Evolutionary conservation across 1,140 invertebrate species (phyloP).

Genomic region (Anastatus disparis): DNA sequence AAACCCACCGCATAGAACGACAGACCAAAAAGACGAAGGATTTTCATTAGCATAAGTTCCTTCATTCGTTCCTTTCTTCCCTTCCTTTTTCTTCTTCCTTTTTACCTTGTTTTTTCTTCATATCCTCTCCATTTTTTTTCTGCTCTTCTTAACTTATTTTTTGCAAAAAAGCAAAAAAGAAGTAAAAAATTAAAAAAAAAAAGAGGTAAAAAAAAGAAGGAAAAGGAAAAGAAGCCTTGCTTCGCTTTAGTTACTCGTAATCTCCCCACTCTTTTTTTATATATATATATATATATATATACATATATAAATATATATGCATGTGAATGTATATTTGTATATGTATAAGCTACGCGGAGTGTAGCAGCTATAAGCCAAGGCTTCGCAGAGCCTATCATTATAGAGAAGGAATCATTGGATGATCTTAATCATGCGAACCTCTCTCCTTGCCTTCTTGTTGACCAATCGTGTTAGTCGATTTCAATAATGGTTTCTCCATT

Average conservation of each 20-base stretch:
- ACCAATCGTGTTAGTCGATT: constrained; percentile 62
- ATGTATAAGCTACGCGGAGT: background rate
- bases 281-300: too few relatives aligned
- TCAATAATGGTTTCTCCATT: constrained; percentile 65
- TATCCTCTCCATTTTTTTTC: too few relatives aligned
- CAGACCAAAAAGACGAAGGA: constrained; percentile 42
- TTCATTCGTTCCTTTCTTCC: constrained; percentile 35
- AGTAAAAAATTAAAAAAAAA: background rate
- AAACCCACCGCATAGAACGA: constrained; percentile 28
- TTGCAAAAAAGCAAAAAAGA: background rate
- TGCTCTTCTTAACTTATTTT: background rate
- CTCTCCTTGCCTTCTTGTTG: constrained; percentile 60
- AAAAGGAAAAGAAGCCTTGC: too few relatives aligned
- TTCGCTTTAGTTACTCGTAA: too few relatives aligned
- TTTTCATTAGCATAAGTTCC: constrained; percentile 62
- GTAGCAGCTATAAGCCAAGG: too few relatives aligned
- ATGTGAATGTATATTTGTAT: too few relatives aligned
- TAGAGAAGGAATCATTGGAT: constrained; percentile 69
- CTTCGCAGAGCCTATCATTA: constrained; percentile 65
- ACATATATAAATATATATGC: too few relatives aligned
- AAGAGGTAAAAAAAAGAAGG: background rate
- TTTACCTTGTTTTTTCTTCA: constrained; percentile 5
- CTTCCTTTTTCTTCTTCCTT: constrained; percentile 37
- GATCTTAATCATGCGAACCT: constrained; percentile 68
- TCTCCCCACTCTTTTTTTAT: too few relatives aligned